Base-by-base conservation (phyloP, 2,113 vertebrate genomes). In the Ceyx margarethae region DNA sequence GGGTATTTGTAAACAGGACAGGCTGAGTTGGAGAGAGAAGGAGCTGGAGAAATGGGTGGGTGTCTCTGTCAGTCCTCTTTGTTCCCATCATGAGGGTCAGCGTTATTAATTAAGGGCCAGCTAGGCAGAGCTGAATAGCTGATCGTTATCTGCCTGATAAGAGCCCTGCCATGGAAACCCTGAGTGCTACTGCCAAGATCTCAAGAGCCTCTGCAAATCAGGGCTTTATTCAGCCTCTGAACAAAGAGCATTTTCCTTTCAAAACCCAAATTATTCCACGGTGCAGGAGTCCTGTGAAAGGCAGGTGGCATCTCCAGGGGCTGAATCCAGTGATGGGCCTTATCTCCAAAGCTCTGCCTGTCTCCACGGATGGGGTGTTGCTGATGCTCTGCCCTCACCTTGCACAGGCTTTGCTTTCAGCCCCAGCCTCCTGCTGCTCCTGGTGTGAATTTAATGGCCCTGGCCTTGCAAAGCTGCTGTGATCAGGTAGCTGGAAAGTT, bases 351-450 rank as follows among this genome's bases (percentile, higher is more conserved):
- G 57, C 67, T 35, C 75, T 79, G 58, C 61, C 11, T 0, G 1
- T 35, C 62, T 58, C 71, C 12, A 7, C 9, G 85, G 79, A 51
- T 5, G 1, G 20, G 61, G 10, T 43, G 83, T 17, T 25, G 14
- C 10, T 13, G 45, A 69, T 3, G 54, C 35, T 61, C 29, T 48
- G 72, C 3, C 61, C 76, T 72, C 40, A 9, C 64, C 80, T 31
- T 8, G 58, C 0, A 0, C 19, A 2, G 53, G 26, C 37, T 15
- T 10, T 1, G 3, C 42, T 62, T 75, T 35, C 56, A 22, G 5
- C 33, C 71, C 69, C 71, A 4, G 33, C 58, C 5, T 1, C 15
- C 37, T 31, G 42, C 56, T 22, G 17, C 75, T 64, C 67, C 4
- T 5, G 0, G 11, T 2, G 33, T 5, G 15, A 20, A 3, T 68